Conservation (phyloP, 1,140 invertebrate species). For the Temnothorax nylanderi region DNA sequence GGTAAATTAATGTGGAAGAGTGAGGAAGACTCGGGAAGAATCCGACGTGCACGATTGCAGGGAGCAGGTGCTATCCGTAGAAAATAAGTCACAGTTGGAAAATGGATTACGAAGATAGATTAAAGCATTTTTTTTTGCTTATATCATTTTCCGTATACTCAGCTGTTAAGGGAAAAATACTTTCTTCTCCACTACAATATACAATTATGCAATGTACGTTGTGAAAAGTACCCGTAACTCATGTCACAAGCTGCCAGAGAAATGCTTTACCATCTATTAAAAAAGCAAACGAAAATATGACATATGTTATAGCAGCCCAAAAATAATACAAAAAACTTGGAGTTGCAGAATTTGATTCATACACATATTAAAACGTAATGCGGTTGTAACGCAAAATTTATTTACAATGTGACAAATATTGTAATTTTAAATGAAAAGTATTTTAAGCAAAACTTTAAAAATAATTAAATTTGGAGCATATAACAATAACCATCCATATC, state of each 20-base stretch:
- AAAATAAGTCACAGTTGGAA: slow-evolving; percentile 38
- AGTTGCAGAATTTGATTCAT: not conserved
- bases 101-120: slow-evolving; percentile 42
- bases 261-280: not conserved
- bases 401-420: not conserved
- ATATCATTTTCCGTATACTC: not conserved
- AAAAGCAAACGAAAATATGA: not conserved
- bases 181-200: not conserved
- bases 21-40: not conserved
- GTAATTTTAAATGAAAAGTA: not conserved
- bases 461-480: not conserved
- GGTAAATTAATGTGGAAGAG: slow-evolving; percentile 45
- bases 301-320: not conserved
- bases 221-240: not conserved
- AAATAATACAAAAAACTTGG: not conserved
- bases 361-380: not conserved
- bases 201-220: not conserved
- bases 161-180: not conserved
- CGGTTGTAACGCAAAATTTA: not conserved
- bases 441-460: not conserved
- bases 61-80: slow-evolving; percentile 41
- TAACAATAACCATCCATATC: not conserved
- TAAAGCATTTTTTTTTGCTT: slow-evolving; percentile 2
- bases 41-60: slow-evolving; percentile 8
- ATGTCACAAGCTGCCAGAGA: not conserved